phyloP scores from a whole-genome alignment of 2,113 vertebrate species.

The Xenus cinereus region DNA sequence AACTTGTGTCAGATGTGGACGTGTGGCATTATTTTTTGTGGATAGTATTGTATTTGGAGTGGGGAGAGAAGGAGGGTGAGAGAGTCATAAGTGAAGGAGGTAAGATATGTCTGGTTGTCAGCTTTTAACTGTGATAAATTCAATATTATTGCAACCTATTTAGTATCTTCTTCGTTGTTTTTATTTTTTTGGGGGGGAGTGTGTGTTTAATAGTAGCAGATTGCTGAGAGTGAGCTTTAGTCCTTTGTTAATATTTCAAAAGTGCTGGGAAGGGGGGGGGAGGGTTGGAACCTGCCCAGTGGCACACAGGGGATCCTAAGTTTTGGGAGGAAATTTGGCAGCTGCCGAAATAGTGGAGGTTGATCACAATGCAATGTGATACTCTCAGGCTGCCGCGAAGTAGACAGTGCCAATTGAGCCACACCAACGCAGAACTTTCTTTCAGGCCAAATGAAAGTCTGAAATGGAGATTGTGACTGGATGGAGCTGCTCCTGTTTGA shows the following conservation, averaged over 20 bases:
- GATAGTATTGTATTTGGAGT: neutral
- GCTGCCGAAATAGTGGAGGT: neutral
- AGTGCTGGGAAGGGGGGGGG: neutral
- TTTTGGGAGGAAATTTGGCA: constrained; percentile 23
- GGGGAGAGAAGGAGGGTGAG: neutral
- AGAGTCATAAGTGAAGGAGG: constrained; percentile 12
- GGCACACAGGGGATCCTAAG: neutral
- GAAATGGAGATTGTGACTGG: neutral
- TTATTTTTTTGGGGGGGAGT: neutral
- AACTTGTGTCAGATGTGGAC: constrained; percentile 7
- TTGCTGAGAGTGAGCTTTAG: neutral
- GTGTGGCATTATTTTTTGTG: neutral
- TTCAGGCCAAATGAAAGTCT: neutral
- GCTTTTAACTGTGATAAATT: neutral
- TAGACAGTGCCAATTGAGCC: neutral
- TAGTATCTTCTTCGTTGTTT: neutral
- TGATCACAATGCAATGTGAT: neutral
- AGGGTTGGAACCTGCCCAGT: neutral
- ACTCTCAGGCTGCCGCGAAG: neutral
- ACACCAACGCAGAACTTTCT: neutral
- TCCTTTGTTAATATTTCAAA: neutral
- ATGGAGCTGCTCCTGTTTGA: neutral
- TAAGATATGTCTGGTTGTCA: neutral
- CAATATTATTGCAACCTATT: neutral
- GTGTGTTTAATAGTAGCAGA: neutral